Evolutionary conservation across 1,140 invertebrate species (phyloP), one percentile per base, ranked within the genome.

Genomic region (Tyrophagus putrescentiae): DNA sequence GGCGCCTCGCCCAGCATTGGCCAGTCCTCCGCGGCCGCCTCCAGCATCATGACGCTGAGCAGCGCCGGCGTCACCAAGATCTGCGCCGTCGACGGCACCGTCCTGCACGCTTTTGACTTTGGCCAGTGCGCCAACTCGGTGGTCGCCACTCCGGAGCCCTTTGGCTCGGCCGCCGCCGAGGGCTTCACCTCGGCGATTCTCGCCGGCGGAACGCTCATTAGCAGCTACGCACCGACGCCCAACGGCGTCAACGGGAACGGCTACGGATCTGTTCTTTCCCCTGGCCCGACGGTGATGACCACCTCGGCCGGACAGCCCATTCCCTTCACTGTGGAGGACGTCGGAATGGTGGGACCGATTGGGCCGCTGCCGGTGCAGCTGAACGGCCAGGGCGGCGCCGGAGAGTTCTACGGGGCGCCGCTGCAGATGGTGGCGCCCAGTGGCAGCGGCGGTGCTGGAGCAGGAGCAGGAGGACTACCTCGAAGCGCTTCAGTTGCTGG

Each of bases 151-250:
- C 76, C 76, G 25, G 76, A 77, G 66, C 68, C 69, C 6, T 77
- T 70, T 61, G 71, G 70, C 59, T 66, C 68, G 58, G 69, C 65
- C 52, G 65, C 67, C 25, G 69, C 72, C 36, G 71, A 76, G 69
- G 73, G 72, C 52, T 76, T 76, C 66, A 69, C 68, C 58, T 76
- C 75, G 68, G 64, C 75, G 25, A 70, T 76, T 41, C 70, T 76
- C 70, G 69, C 70, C 65, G 76, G 76, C n/a, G 76, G 76, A 13
- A 72, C 74, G 66, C 65, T 71, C 41, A 68, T 75, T 25, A 74
- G 73, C 23, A 68, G 74, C 7, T 76, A 76, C 64, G 70, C 74
- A 21, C 75, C 75, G n/a, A 73, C 6, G 70, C 75, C 39, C 72
- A 76, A 61, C 74, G 76, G 62, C 67, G 68, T 42, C 58, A 61